Evolutionary conservation across 1,140 invertebrate species (phyloP).

Genomic region (Berghia stephanieae): DNA sequence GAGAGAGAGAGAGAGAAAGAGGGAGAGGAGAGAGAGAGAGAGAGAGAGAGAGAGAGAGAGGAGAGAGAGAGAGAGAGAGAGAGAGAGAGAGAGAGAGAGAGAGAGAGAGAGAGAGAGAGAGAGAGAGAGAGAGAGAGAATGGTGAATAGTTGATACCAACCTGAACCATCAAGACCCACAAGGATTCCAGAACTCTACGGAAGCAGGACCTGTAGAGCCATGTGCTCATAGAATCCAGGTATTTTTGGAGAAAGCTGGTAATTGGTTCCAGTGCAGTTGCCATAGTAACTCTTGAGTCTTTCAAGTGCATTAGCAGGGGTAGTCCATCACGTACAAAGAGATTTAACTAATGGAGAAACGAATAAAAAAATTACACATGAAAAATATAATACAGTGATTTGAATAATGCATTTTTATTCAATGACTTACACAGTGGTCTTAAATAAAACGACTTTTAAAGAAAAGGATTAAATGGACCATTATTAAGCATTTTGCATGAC

Average conservation of each 20-base stretch:
- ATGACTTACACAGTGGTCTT: too few species aligned
- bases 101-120: neutral
- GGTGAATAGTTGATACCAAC: constrained; percentile 28
- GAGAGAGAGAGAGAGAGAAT: neutral
- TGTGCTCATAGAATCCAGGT: constrained; percentile 44
- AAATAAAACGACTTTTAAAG: too few species aligned
- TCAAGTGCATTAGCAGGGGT: constrained; percentile 41
- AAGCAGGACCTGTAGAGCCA: constrained; percentile 55
- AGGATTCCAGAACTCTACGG: constrained; percentile 44
- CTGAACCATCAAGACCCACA: constrained; percentile 59
- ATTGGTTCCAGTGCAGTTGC: constrained; percentile 46
- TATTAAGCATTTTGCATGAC: too few species aligned
- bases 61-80: too few species aligned
- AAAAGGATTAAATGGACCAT: too few species aligned
- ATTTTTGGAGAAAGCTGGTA: constrained; percentile 49
- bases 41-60: too few species aligned
- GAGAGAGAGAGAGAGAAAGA: too few species aligned
- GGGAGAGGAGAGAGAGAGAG: too few species aligned
- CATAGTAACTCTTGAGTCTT: constrained; percentile 34
- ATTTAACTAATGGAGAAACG: constrained; percentile 48
- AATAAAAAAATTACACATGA: neutral
- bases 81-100: constrained; percentile 6
- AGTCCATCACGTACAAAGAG: constrained; percentile 56
- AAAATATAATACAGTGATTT: neutral
- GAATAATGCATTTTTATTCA: too few species aligned